Evolutionary conservation across 2,888 invertebrate species (phyloP), one percentile per base, ranked within the genome.

Genomic region (Ornithoptera priamus): DNA sequence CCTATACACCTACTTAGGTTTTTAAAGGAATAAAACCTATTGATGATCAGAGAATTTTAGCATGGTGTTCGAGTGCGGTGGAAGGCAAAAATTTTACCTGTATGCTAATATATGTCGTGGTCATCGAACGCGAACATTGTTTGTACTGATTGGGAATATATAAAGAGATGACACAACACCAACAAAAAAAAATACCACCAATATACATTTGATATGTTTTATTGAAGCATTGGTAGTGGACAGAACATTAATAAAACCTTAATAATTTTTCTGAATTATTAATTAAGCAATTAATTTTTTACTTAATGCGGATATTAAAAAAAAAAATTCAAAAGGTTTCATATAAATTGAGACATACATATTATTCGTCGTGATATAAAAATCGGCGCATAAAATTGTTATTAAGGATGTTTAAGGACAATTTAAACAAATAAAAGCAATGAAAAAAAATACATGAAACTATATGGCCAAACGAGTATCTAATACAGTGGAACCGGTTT

Each of bases 81-180:
- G 68, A 53, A 58, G 59, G 72, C 76, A 76, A 80, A 80, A 82
- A 84, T 82, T 85, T 84, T 87, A 86, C 85, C 85, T 85, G 83
- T 81, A 84, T 83, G 81, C 79, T 82, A 85, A 85, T 83, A 76
- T 72, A 72, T 72, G 78, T 75, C 72, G 76, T 75, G 81, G 88
- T 85, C 88, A 81, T 83, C 81, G 81, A 83, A 81, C 85, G 70
- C 75, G 68, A 71, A 62, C 62, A 73, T 68, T 80, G 80, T 81
- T 81, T 80, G 79, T 80, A 77, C 76, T 80, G 80, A 73, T 80
- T 71, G 64, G 64, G 46, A 67, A 70, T 72, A 22, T 70, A 36
- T 69, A 75, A 74, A 79, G 86, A 86, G 86, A 20, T 83, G 84
- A 30, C 79, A 71, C 72, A 59, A 70, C 62, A 22, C 22, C 39